Evolutionary conservation across 1,140 invertebrate genomes (phyloP).

Genomic region (Parapsyche elsis): DNA sequence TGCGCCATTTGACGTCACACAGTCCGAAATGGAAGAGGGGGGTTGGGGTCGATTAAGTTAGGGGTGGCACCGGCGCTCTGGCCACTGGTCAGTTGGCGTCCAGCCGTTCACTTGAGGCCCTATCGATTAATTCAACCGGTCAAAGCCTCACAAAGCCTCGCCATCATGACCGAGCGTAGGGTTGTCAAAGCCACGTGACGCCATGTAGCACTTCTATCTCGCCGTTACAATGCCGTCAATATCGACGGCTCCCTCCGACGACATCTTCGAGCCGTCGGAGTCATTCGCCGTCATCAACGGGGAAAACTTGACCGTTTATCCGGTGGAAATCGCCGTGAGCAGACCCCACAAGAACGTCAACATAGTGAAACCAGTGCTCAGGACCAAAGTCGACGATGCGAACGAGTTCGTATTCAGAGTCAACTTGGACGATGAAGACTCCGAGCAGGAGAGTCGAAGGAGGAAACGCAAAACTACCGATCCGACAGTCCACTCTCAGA

Average conservation of each 20-base stretch:
- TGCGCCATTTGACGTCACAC: conserved; percentile 40
- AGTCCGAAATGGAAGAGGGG: conserved; percentile 1
- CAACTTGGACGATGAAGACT: conserved; percentile 57
- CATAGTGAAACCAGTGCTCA: conserved; percentile 61
- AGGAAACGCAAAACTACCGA: conserved; percentile 57
- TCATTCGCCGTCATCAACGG: conserved; percentile 67
- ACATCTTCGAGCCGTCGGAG: conserved; percentile 59
- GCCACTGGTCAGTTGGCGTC: conserved; percentile 33
- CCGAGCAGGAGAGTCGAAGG: conserved; percentile 58
- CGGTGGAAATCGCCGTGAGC: too few species aligned
- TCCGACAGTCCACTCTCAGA: conserved; percentile 57
- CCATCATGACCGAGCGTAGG: background rate
- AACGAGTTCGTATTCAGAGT: conserved; percentile 14
- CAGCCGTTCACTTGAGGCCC: background rate
- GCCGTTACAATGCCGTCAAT: conserved; percentile 59
- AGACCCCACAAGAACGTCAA: conserved; percentile 53
- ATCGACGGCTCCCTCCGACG: conserved; percentile 59
- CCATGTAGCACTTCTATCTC: background rate
- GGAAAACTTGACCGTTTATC: conserved; percentile 58
- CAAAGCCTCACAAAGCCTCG: background rate
- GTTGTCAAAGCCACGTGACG: background rate
- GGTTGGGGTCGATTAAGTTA: background rate
- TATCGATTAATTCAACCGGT: conserved; percentile 29
- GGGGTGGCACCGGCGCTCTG: background rate
- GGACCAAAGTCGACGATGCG: conserved; percentile 43